phyloP scores from a whole-genome alignment of 2,797 vertebrate species.

The Nyctibius grandis region DNA sequence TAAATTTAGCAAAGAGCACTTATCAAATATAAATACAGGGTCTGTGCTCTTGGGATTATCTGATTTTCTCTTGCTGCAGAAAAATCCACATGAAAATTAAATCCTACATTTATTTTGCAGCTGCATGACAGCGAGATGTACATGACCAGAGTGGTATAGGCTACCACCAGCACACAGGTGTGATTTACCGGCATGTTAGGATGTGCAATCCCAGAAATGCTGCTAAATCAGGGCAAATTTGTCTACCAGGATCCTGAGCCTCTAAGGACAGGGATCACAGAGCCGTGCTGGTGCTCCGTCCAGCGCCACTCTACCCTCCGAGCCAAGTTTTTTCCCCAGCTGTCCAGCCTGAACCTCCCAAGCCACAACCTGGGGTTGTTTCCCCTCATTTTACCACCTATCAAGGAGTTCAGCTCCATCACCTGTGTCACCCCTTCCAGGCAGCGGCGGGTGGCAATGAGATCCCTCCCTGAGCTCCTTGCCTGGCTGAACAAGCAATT shows the following conservation, averaged over 20 bases:
- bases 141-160: accelerated
- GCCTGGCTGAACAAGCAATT: background rate
- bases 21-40: background rate
- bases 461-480: background rate
- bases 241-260: background rate
- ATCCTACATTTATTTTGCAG: background rate
- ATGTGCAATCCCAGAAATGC: background rate
- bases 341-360: background rate
- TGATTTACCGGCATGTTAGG: background rate
- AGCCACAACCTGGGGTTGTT: background rate
- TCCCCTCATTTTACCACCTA: background rate
- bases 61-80: background rate
- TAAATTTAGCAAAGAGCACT: conserved; percentile 9
- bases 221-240: background rate
- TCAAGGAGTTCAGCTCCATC: background rate
- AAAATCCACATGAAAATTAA: background rate
- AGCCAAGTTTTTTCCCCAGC: background rate
- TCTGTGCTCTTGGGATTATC: background rate
- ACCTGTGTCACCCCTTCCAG: background rate
- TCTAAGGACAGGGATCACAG: background rate
- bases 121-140: background rate
- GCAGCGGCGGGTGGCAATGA: accelerated
- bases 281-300: accelerated
- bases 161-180: background rate
- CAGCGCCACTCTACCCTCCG: background rate